Base-by-base conservation (phyloP, 2,888 invertebrate genomes). In the Cataglyphis rosenhaueri region DNA sequence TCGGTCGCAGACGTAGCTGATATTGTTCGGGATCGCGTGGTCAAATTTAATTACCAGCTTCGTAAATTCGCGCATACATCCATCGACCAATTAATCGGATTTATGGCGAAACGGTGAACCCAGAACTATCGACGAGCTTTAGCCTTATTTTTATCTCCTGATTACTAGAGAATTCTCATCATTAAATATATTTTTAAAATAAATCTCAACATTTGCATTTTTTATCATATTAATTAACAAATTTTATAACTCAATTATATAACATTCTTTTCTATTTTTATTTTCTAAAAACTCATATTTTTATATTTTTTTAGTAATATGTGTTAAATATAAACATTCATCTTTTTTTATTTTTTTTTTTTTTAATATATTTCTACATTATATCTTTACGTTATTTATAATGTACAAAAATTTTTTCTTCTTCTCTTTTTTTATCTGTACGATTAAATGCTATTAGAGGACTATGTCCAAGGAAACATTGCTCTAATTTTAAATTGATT, bases 11-110 rank as follows among this genome's bases (percentile, higher is more conserved):
- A 76, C 65, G 66, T 76, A 38, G 55, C 75, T 55, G 75, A 76
- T 76, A 76, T 76, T 76, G 75, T 66, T 76, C 52, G 75, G 75
- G 75, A 76, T 76, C 66, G 66, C 75, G 75, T 55, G 66, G 66
- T 76, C 38, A 52, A 76, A 76, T 76, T 76, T 76, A 76, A 76
- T 76, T 76, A 76, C 66, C 55, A 66, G 75, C 55, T 76, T 76
- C 75, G 66, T 66, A 76, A 76, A 76, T 76, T 76, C 55, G 66
- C 75, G 75, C 52, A 65, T n/a, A 52, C 55, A 76, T 55, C 66
- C 66, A 55, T 38, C 29, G 75, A 52, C 75, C 66, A 76, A 76
- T 76, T 76, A 66, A 76, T 76, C 66, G 55, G 75, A 76, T 76
- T 66, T 76, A 66, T 29, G 66, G 65, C 38, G 65, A 64, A 35